A percentile compares a stretch with the other conserved stretches of the same genome.
Evolutionary conservation across 2,797 vertebrate species (phyloP).

Genomic region (Oophaga sylvatica): DNA sequence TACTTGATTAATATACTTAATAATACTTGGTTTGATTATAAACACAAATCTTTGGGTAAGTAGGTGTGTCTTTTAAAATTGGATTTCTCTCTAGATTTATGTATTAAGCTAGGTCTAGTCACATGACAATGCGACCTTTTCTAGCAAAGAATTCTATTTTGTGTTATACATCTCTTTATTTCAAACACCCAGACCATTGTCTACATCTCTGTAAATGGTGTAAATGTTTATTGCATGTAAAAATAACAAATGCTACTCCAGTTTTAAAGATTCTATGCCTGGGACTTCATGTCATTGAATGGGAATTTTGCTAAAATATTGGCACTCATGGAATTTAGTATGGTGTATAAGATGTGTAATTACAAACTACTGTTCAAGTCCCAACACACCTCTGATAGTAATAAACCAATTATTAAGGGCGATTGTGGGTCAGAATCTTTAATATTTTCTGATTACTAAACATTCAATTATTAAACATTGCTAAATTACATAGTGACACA

Average conservation of each 20-base stretch:
- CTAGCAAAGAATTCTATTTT: constrained; percentile 22
- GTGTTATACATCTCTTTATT: constrained; percentile 10
- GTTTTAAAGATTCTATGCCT: constrained; percentile 21
- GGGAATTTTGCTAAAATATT: constrained; percentile 27
- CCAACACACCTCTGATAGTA: constrained; percentile 1
- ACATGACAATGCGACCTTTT: constrained; percentile 11
- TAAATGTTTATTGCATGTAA: constrained; percentile 37
- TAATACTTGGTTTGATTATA: constrained; percentile 39
- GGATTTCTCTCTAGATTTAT: constrained; percentile 32
- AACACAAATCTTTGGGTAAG: constrained; percentile 33
- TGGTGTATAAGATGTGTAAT: constrained; percentile 22
- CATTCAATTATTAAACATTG: constrained; percentile 2
- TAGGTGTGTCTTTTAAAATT: constrained; percentile 43
- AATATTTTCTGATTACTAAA: background rate
- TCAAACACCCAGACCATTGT: constrained; percentile 17
- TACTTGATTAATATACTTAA: constrained; percentile 34
- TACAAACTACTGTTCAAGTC: constrained; percentile 23
- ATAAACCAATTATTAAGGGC: constrained; percentile 18
- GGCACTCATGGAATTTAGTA: constrained; percentile 25
- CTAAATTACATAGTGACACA: background rate
- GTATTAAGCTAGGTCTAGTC: constrained; percentile 35
- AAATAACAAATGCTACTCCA: constrained; percentile 31
- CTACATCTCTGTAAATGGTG: constrained; percentile 31
- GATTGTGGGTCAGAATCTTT: constrained; percentile 8
- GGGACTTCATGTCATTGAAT: constrained; percentile 21